Evolutionary conservation across 2,113 vertebrate genomes (phyloP), one percentile per base, ranked within the genome.

Genomic region (Columba janthina): DNA sequence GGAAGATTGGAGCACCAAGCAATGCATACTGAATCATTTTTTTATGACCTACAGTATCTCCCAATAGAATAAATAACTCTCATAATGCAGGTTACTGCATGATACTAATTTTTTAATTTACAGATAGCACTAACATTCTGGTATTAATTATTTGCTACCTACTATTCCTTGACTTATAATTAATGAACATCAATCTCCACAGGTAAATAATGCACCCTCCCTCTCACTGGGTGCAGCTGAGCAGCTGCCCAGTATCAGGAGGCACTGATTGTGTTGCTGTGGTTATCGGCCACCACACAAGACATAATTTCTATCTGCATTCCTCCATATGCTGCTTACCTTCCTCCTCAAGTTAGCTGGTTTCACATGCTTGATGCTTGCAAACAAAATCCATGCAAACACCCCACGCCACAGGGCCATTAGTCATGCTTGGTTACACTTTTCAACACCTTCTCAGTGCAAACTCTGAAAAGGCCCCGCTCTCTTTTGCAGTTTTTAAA

Each of bases 361-460:
- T 93, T 94, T 85, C 61, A 76, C 79, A 90, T 26, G 16, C 53
- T 65, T 69, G 28, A 60, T 73, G 38, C 71, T 69, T 97, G 95
- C 88, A 95, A 79, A 86, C 62, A 90, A 82, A 96, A 88, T 78
- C 79, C 69, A 69, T 95, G 64, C 74, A 95, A 97, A 96, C 85
- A 69, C 40, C n/a, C 51, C 83, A 42, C 5, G 6, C 85, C 85
- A 51, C 38, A 58, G 6, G 4, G 54, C 95, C 88, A 92, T 96
- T 94, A 96, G 94, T 91, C 88, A 90, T 12, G 22, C 66, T 79
- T 88, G 84, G 82, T 96, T 97, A 90, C 75, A 75, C 58, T 91
- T 96, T 96, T 96, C 89, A 97, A 80, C 93, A 95, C 2, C 82
- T 85, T 94, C 94, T 91, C 88, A 58, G 54, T 44, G 53, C 72